Evolutionary conservation across 2,797 vertebrate species (phyloP), one percentile per base, ranked within the genome.

Genomic region (Arctocebus calabarensis): DNA sequence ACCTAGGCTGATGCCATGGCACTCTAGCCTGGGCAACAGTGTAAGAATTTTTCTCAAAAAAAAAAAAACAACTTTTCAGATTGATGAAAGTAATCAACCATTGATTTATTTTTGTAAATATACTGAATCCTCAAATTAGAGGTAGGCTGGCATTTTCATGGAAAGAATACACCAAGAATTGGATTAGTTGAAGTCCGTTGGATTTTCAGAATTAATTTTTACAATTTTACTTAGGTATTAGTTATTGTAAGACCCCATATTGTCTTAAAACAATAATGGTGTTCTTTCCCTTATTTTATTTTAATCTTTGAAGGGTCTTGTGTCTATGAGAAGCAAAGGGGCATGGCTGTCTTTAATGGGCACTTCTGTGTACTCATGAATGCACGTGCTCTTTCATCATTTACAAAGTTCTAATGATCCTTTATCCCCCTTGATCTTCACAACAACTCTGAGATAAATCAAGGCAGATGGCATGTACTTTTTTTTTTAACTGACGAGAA

Each of bases 131-230:
- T 91, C 57, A 93, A 75, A 55, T 91, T 93, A 75, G 29, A 85
- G 62, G 8, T 70, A 94, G 66, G 19, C 27, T 94, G 14, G 40
- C 20, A n/a, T 84, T 94, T 81, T 66, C 52, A 91, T 37, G 7
- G 68, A 94, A 96, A 78, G 83, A 83, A 86, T 73, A 97, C 94
- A 74, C 7, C 61, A 94, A 93, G 64, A 90, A 92, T 52, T 88
- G 48, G 45, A 87, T 87, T 85, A 52, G 25, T 55, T 96, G 86
- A 96, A 93, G 14, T 61, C 34, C 78, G 91, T 1, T 93, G 62
- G 45, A 81, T 75, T 93, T 95, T 91, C 45, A 91, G 55, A 37
- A 91, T 91, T 70, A 94, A 77, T 68, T 84, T 88, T 85, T 82
- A 90, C 93, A 94, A 89, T 48, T 48, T 48, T 86, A 86, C 22